These are phyloP conservation scores for Monopis laevigella DNA, from an alignment of 2,888 invertebrate species.

Conservation along the genomic window DNA sequence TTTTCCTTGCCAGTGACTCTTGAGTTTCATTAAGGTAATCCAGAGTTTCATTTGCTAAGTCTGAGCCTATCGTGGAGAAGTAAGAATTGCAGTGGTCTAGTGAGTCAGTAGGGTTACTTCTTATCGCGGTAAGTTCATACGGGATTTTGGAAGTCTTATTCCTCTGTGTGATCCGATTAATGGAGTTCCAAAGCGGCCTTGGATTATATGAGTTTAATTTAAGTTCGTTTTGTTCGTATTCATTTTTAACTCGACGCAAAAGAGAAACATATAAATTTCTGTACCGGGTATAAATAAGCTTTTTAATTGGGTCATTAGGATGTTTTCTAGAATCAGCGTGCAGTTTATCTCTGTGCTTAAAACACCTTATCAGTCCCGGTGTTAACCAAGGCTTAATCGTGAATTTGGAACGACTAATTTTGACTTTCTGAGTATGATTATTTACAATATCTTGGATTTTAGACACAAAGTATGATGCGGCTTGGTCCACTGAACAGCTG, in stretches of 20 bases:
- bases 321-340: constrained; percentile 10
- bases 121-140: background rate
- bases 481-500: background rate
- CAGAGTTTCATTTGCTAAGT: constrained; percentile 14
- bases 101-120: background rate
- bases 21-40: background rate
- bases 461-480: background rate
- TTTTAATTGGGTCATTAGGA: constrained; percentile 6
- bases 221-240: background rate
- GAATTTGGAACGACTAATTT: constrained; percentile 12
- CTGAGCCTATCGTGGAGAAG: constrained; percentile 15
- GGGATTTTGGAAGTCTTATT: background rate
- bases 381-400: constrained; percentile 18
- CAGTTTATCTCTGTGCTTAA: constrained; percentile 15
- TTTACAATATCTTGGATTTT: background rate
- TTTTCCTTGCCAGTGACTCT: constrained; percentile 3
- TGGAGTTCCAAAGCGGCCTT: constrained; percentile 1
- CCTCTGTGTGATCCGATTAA: background rate
- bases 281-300: constrained; percentile 2
- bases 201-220: background rate
- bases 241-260: background rate
- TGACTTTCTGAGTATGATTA: constrained; percentile 7
- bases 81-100: constrained; percentile 15
- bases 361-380: constrained; percentile 15
- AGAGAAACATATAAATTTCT: constrained; percentile 5